Evolutionary conservation across 2,797 vertebrate genomes (phyloP).

Genomic region (Rhinichthys osculus): DNA sequence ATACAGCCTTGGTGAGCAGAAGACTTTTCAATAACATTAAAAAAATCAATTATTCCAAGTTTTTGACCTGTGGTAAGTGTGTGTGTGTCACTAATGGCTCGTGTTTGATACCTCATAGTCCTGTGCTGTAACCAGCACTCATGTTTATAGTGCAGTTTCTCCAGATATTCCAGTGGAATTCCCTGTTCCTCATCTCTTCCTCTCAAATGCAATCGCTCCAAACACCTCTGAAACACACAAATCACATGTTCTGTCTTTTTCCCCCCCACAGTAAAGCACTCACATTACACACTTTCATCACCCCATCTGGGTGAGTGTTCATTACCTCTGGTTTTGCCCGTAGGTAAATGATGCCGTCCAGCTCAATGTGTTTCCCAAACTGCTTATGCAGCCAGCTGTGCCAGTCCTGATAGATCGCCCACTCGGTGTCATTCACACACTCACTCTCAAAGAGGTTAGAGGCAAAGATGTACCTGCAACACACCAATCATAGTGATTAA

Average conservation of each 20-base stretch:
- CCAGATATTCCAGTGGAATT: slow-evolving; percentile 91
- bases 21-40: background rate
- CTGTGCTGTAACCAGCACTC: slow-evolving; percentile 93
- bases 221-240: slow-evolving; percentile 80
- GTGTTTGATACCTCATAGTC: slow-evolving; percentile 80
- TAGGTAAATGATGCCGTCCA: slow-evolving; percentile 95
- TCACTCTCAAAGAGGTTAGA: slow-evolving; percentile 91
- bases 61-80: too few relatives aligned
- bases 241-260: background rate
- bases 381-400: slow-evolving; percentile 88
- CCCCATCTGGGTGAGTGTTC: background rate
- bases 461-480: slow-evolving; percentile 90
- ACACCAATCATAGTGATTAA: slow-evolving; percentile 22
- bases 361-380: slow-evolving; percentile 84
- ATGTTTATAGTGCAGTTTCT: slow-evolving; percentile 93
- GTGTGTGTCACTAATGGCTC: background rate
- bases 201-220: slow-evolving; percentile 85
- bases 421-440: slow-evolving; percentile 92
- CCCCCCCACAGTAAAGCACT: background rate
- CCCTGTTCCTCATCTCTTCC: slow-evolving; percentile 91
- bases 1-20: background rate
- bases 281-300: background rate
- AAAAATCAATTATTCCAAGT: background rate
- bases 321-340: slow-evolving; percentile 88
- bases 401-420: slow-evolving; percentile 95